Conservation (phyloP, 2,797 vertebrate species). For the Coregonus ussuriensis region DNA sequence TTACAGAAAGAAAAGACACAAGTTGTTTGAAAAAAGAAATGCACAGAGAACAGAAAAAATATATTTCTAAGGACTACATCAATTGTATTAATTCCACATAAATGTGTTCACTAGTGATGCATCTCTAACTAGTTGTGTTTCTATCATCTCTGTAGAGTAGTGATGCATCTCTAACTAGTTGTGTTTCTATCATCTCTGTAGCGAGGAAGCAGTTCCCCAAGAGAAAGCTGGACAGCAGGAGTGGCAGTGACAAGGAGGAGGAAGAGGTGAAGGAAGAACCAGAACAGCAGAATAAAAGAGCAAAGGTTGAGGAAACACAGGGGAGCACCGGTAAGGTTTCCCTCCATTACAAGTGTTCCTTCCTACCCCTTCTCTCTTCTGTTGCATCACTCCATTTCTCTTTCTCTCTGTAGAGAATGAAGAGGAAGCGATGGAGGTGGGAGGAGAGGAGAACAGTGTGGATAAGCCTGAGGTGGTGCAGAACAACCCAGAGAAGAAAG, state of each 20-base stretch:
- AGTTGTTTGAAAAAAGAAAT: neutral
- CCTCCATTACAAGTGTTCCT: conserved; percentile 38
- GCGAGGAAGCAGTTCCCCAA: conserved; percentile 89
- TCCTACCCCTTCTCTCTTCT: conserved; percentile 37
- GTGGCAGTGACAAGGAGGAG: conserved; percentile 49
- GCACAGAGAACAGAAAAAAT: no score
- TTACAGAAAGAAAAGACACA: neutral
- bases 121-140: no score
- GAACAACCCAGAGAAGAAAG: conserved; percentile 30
- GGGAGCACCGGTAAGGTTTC: conserved; percentile 53
- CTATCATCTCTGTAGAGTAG: no score
- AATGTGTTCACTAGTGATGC: neutral
- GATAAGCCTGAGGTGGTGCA: neutral
- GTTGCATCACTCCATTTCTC: conserved; percentile 10
- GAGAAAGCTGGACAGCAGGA: conserved; percentile 73
- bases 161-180: no score
- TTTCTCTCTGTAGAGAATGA: conserved; percentile 43
- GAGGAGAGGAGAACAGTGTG: neutral
- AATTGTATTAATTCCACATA: neutral
- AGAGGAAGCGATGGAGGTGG: conserved; percentile 64
- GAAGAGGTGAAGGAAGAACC: conserved; percentile 45
- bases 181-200: conserved; percentile 39
- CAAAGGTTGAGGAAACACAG: conserved; percentile 53
- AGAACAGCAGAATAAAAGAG: conserved; percentile 32
- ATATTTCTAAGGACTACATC: neutral